Percentiles rank a stretch among this genome's conserved stretches.
Conservation (phyloP, 2,113 vertebrate species). For the Clinocottus analis region DNA sequence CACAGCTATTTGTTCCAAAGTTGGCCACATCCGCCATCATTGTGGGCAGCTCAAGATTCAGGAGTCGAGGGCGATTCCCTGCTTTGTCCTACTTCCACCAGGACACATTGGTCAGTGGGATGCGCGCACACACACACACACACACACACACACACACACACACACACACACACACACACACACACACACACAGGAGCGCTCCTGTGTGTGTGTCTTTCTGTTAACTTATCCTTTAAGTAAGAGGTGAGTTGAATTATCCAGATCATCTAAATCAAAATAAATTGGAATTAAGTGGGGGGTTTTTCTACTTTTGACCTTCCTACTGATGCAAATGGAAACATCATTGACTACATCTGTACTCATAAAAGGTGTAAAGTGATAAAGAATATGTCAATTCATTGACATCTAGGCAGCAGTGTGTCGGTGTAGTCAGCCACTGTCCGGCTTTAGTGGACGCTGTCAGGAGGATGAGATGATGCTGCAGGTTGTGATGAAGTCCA, state of each 20-base stretch:
- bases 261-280: not conserved
- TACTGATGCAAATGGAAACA: not conserved
- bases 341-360: not conserved
- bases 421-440: conserved; percentile 95
- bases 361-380: not conserved
- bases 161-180: not conserved
- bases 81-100: conserved; percentile 92
- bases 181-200: no score
- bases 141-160: not conserved
- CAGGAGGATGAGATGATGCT: conserved; percentile 97
- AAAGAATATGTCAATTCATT: not conserved
- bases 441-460: conserved; percentile 95
- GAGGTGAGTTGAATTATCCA: not conserved
- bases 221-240: not conserved
- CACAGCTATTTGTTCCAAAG: conserved; percentile 92
- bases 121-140: not conserved
- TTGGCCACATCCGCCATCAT: conserved; percentile 89
- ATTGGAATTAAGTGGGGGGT: not conserved
- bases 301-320: not conserved
- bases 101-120: conserved; percentile 88
- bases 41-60: conserved; percentile 94
- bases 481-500: conserved; percentile 94
- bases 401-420: conserved; percentile 90
- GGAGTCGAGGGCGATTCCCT: conserved; percentile 94
- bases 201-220: no score